phyloP scores from a whole-genome alignment of 2,888 invertebrate species.

The Ennomos fuscantarius region DNA sequence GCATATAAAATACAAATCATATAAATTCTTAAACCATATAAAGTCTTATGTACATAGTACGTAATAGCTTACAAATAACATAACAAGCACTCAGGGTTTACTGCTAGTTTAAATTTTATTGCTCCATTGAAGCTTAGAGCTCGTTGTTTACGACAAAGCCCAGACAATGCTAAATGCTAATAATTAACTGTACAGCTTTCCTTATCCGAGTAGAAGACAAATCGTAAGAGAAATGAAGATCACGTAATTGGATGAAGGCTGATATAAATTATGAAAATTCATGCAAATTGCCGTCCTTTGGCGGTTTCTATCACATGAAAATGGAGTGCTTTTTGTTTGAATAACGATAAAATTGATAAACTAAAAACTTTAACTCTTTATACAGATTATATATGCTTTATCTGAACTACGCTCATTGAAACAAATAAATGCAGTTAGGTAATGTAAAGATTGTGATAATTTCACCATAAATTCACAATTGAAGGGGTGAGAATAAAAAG shows the following conservation, averaged over 20 bases:
- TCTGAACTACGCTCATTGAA: too few relatives aligned
- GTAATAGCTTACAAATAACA: constrained; percentile 27
- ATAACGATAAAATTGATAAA: too few relatives aligned
- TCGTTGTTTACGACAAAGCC: constrained; percentile 33
- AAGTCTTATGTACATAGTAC: constrained; percentile 19
- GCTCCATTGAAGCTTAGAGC: constrained; percentile 37
- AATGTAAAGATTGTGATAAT: too few relatives aligned
- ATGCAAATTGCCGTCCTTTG: constrained; percentile 19
- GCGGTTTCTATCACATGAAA: too few relatives aligned
- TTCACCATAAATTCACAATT: too few relatives aligned
- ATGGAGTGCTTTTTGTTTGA: too few relatives aligned
- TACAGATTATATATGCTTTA: too few relatives aligned
- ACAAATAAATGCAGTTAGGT: too few relatives aligned
- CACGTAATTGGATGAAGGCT: constrained; percentile 19
- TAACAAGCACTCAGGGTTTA: constrained; percentile 23
- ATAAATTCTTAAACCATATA: constrained; percentile 24
- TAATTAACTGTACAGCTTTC: constrained; percentile 36
- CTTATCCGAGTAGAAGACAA: constrained; percentile 27
- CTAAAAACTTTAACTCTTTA: too few relatives aligned
- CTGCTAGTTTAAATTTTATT: constrained; percentile 38
- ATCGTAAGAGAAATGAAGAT: constrained; percentile 25
- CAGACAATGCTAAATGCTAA: constrained; percentile 35
- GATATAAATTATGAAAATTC: constrained; percentile 10
- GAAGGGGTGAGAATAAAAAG: too few relatives aligned
- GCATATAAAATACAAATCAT: constrained; percentile 7